These are phyloP conservation scores for Elaphurus davidianus DNA, from an alignment of 2,113 vertebrate genomes.

Conservation along the genomic window DNA sequence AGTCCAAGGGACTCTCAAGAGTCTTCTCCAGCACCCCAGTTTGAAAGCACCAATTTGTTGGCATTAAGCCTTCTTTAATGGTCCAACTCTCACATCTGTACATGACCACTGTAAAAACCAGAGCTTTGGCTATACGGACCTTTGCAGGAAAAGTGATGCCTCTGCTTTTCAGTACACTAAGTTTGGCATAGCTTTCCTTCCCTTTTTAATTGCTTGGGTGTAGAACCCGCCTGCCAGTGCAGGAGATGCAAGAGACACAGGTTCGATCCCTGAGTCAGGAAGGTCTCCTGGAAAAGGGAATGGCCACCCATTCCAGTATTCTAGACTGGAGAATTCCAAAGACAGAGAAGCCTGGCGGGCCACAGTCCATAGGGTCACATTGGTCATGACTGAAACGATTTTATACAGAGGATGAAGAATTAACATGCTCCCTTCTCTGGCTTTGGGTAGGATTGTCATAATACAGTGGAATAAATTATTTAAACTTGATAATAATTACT, in stretches of 20 bases:
- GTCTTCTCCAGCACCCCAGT: not conserved
- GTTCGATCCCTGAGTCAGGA: not conserved
- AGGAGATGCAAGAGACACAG: not conserved
- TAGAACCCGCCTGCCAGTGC: not conserved
- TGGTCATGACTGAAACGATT: not conserved
- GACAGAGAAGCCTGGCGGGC: not conserved
- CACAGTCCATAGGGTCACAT: not conserved
- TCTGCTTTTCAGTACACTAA: not conserved
- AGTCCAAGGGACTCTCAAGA: not conserved
- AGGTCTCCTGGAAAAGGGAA: not conserved
- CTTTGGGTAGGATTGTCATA: not conserved
- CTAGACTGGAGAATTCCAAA: not conserved
- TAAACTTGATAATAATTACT: not conserved
- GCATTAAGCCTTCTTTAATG: not conserved
- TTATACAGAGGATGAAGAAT: not conserved
- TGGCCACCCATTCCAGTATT: not conserved
- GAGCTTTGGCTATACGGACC: not conserved
- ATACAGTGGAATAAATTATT: not conserved
- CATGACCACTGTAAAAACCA: not conserved
- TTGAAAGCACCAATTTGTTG: not conserved
- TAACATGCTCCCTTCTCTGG: not conserved
- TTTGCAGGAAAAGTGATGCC: not conserved
- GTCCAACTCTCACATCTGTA: not conserved
- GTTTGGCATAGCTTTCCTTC: not conserved
- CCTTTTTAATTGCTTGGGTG: not conserved